Conservation (phyloP, 1,140 invertebrate species). For the Zaprionus nigranus region DNA sequence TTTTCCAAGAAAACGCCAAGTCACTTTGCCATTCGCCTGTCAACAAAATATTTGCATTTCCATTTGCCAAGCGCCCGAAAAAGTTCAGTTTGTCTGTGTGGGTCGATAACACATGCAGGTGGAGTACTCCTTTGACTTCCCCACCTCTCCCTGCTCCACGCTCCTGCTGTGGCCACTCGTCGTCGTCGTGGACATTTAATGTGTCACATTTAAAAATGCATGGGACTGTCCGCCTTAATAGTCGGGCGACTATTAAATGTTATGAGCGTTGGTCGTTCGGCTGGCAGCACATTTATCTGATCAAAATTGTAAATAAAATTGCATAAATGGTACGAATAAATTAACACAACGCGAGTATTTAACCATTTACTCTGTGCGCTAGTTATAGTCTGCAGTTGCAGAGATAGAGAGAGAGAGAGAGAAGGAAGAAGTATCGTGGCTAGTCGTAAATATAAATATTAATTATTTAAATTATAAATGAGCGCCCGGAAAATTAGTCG, state of each 20-base stretch:
- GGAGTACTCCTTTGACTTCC: background rate
- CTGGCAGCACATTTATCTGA: conserved; percentile 60
- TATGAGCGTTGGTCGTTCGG: conserved; percentile 9
- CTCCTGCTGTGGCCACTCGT: background rate
- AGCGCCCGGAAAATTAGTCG: conserved; percentile 71
- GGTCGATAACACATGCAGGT: conserved; percentile 40
- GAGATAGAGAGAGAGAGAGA: background rate
- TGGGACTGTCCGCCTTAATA: conserved; percentile 60
- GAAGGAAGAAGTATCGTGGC: background rate
- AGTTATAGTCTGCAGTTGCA: conserved; percentile 8
- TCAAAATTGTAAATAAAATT: conserved; percentile 79
- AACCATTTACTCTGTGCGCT: conserved; percentile 33
- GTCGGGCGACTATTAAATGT: conserved; percentile 45
- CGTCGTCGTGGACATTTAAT: conserved; percentile 36
- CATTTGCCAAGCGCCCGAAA: conserved; percentile 51
- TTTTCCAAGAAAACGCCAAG: conserved; percentile 58
- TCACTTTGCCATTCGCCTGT: conserved; percentile 68
- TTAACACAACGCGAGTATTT: conserved; percentile 56
- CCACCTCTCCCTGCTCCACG: background rate
- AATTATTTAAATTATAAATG: conserved; percentile 71
- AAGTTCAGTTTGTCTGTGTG: conserved; percentile 35
- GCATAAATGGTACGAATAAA: conserved; percentile 67
- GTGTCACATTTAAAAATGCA: conserved; percentile 76
- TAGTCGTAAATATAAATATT: conserved; percentile 51
- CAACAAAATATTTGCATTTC: conserved; percentile 80